Base-by-base conservation (phyloP, 1,140 invertebrate species). In the Formica selysi region DNA sequence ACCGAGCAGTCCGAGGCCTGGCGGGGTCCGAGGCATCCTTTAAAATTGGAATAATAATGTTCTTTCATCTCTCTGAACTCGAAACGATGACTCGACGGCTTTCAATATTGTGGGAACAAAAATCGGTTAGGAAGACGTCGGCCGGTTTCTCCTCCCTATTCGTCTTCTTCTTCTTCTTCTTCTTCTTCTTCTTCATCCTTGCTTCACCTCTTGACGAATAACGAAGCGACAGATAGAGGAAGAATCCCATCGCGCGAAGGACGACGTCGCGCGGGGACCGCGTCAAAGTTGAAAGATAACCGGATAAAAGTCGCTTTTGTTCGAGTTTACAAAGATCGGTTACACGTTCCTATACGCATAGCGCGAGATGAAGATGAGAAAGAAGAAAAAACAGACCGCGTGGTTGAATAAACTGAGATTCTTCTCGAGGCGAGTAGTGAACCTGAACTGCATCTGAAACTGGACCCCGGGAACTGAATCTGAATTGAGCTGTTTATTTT, bases 21-120 rank as follows among this genome's bases (percentile, higher is more conserved):
- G 84, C 90, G 62, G 76, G 80, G 76, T 87, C 81, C 86, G 86
- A 87, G 89, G 90, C 86, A 86, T 93, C 93, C 91, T 94, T 95
- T 92, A 95, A 95, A 95, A 95, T 94, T 95, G 94, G 94, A 95
- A 95, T 95, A 95, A 95, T 94, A 95, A 94, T 93, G 91, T 94
- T 95, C 92, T 93, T 93, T 93, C 92, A 92, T 93, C 91, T 92
- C 90, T 93, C 92, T 86, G 90, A 91, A 92, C 94, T 93, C 92
- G 91, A 93, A 94, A 94, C 90, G 92, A 94, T 95, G 94, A 95
- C 93, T 95, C 93, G 91, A 93, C 94, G 91, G 61, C 92, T 94
- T 95, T 94, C 93, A 94, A 93, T 94, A 95, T 94, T 95, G 93
- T 95, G 94, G 94, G 94, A 95, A 95, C 93, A 91, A 92, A 93